phyloP scores from a whole-genome alignment of 2,797 vertebrate genomes.

The Babyrousa celebensis region DNA sequence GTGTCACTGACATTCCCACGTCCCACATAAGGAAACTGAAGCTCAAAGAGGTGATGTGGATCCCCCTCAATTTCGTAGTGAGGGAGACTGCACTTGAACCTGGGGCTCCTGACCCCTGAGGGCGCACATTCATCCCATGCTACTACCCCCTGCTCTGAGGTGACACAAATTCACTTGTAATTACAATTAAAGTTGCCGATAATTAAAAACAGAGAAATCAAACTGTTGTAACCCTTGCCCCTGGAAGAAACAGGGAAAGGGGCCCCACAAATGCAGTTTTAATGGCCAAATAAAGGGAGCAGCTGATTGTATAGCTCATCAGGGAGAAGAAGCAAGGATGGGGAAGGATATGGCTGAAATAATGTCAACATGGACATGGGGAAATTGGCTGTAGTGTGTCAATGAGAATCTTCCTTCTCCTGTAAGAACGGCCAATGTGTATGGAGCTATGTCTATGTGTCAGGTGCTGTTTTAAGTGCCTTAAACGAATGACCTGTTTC shows the following conservation, averaged over 20 bases:
- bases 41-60: background rate
- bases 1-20: background rate
- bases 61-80: background rate
- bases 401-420: background rate
- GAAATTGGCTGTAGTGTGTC: background rate
- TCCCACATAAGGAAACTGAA: background rate
- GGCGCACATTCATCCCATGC: background rate
- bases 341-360: background rate
- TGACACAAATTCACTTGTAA: background rate
- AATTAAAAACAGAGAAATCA: background rate
- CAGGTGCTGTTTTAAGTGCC: background rate
- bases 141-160: background rate
- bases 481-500: background rate
- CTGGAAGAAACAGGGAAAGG: background rate
- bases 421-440: fast-evolving
- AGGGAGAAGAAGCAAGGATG: background rate
- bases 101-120: background rate
- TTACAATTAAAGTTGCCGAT: background rate
- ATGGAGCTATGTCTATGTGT: background rate
- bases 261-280: background rate
- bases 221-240: background rate
- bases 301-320: background rate
- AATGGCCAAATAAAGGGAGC: background rate
- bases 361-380: fast-evolving
- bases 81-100: background rate